Percentiles rank a stretch among this genome's conserved stretches.
Conservation (phyloP, 1,140 invertebrate species). For the Nebria ingens region DNA sequence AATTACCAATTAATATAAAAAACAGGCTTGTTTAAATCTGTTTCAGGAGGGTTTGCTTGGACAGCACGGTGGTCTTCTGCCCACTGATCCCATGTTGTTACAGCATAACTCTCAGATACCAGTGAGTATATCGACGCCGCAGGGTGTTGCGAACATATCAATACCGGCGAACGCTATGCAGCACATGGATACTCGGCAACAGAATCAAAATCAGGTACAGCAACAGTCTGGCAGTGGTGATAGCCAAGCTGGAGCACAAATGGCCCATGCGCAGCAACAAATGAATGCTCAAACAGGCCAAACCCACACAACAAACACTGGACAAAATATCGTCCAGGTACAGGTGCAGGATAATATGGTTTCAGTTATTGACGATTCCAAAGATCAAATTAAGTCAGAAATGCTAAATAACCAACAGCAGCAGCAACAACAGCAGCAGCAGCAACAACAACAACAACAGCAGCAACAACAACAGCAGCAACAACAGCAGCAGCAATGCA, state of each 20-base stretch:
- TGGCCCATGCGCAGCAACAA: conserved; percentile 33
- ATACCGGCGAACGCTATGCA: conserved; percentile 31
- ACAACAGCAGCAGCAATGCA: conserved; percentile 20
- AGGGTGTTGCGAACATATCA: conserved; percentile 30
- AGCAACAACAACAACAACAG: conserved; percentile 29
- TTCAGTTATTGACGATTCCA: conserved; percentile 33
- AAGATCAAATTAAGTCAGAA: conserved; percentile 22
- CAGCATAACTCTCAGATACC: conserved; percentile 32
- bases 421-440: conserved; percentile 20
- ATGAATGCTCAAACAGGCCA: background rate
- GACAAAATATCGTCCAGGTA: conserved; percentile 32
- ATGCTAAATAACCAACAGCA: conserved; percentile 25
- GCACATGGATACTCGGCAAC: conserved; percentile 28
- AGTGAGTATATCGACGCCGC: conserved; percentile 28
- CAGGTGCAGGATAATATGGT: conserved; percentile 35
- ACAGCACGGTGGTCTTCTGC: conserved; percentile 30
- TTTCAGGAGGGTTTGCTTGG: conserved; percentile 28
- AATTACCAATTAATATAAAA: conserved; percentile 10
- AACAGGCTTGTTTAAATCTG: conserved; percentile 7
- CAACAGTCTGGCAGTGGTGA: conserved; percentile 24
- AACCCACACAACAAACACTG: background rate
- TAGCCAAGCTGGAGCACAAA: conserved; percentile 29
- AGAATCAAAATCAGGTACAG: conserved; percentile 33
- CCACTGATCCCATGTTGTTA: conserved; percentile 27
- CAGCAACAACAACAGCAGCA: conserved; percentile 19